Evolutionary conservation across 1,140 invertebrate species (phyloP).

Genomic region (Lethocerus indicus): DNA sequence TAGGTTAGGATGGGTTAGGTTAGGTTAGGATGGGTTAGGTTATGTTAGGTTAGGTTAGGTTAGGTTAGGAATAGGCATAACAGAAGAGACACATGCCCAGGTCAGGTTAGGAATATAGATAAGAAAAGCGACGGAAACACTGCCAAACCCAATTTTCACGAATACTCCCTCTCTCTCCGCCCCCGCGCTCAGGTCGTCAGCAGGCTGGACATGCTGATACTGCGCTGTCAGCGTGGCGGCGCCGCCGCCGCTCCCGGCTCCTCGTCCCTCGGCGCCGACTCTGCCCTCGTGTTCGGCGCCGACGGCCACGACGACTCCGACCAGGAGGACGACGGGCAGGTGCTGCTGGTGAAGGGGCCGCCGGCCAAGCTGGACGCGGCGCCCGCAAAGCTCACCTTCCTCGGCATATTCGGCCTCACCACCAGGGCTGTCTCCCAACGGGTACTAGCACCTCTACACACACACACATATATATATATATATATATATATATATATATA

Average conservation of each 20-base stretch:
- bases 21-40: no score
- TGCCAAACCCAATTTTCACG: no score
- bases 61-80: no score
- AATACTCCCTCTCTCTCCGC: slow-evolving; percentile 14
- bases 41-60: no score
- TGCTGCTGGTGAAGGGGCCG: slow-evolving; percentile 21
- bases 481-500: background rate
- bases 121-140: no score
- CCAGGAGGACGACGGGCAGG: background rate
- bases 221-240: no score
- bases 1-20: no score
- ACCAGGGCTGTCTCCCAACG: slow-evolving; percentile 17
- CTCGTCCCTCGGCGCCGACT: background rate
- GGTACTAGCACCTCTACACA: background rate
- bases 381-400: slow-evolving; percentile 26
- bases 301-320: background rate
- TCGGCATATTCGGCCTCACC: slow-evolving; percentile 29
- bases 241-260: no score
- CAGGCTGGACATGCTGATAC: slow-evolving; percentile 15
- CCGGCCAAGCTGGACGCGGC: slow-evolving; percentile 27
- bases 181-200: slow-evolving; percentile 6
- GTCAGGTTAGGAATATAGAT: no score
- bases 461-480: background rate
- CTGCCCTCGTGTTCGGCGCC: background rate
- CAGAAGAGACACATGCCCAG: no score